Evolutionary conservation across 2,797 vertebrate genomes (phyloP).

Genomic region (Sebastes wilsoni): DNA sequence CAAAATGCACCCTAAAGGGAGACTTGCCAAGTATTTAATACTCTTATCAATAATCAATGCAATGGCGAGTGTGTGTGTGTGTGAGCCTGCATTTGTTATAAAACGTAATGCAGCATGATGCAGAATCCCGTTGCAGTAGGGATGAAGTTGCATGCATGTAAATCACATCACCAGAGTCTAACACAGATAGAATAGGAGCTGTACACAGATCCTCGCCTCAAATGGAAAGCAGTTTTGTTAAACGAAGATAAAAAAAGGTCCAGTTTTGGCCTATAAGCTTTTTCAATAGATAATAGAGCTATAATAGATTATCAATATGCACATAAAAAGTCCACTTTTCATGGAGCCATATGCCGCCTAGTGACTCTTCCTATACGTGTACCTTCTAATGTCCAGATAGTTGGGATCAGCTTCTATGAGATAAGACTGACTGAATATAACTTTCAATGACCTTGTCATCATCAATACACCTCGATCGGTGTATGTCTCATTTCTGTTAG

Average conservation of each 20-base stretch:
- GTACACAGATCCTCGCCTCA: background rate
- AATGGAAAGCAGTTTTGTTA: no score
- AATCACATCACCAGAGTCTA: background rate
- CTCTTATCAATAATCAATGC: no score
- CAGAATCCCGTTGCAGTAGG: no score
- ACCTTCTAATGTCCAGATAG: background rate
- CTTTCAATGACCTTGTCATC: background rate
- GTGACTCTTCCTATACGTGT: background rate
- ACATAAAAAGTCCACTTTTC: background rate
- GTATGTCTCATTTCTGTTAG: no score
- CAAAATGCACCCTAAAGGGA: no score
- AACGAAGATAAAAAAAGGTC: no score
- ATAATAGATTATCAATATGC: background rate
- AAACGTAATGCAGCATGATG: background rate
- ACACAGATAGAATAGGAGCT: background rate
- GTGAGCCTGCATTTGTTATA: background rate
- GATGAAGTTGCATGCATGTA: background rate
- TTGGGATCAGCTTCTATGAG: background rate
- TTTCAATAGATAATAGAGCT: background rate
- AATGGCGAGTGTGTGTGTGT: background rate
- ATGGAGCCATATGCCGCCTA: background rate
- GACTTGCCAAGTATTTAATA: no score
- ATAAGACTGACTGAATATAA: background rate
- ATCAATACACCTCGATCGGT: no score
- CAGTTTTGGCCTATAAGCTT: background rate